Conservation (phyloP, 2,797 vertebrate species). For the Cyprinodon diabolis region DNA sequence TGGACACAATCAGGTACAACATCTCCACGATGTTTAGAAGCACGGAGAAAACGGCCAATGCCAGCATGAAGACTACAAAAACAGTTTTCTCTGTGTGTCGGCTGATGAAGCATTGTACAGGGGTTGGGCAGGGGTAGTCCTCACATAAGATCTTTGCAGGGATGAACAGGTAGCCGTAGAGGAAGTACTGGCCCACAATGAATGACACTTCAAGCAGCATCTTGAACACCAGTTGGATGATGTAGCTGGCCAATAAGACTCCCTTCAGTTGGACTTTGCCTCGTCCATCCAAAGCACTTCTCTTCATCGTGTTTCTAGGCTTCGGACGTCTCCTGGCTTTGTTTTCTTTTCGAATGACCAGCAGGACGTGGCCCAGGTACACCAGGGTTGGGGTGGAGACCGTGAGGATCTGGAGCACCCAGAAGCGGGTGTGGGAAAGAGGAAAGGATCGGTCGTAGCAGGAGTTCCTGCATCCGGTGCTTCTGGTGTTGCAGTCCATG, state of each 20-base stretch:
- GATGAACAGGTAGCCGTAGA: conserved; percentile 84
- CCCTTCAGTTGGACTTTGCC: no score
- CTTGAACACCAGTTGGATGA: conserved; percentile 86
- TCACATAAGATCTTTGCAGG: conserved; percentile 51
- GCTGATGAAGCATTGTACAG: no score
- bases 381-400: no score
- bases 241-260: neutral
- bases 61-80: conserved; percentile 92
- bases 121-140: no score
- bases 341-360: no score
- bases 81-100: conserved; percentile 91
- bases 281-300: no score
- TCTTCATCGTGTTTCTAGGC: no score
- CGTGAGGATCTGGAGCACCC: conserved; percentile 62
- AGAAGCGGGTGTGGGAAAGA: conserved; percentile 91
- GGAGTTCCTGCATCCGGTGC: conserved; percentile 86
- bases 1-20: conserved; percentile 81
- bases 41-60: conserved; percentile 84
- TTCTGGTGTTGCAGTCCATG: conserved; percentile 88
- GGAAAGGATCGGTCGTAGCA: conserved; percentile 90
- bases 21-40: conserved; percentile 87
- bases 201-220: conserved; percentile 84
- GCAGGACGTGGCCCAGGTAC: no score
- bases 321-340: no score
- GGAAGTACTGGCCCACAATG: conserved; percentile 88